These are phyloP conservation scores for Drosophila biarmipes DNA, from an alignment of 1,140 invertebrate genomes.

Conservation along the genomic window DNA sequence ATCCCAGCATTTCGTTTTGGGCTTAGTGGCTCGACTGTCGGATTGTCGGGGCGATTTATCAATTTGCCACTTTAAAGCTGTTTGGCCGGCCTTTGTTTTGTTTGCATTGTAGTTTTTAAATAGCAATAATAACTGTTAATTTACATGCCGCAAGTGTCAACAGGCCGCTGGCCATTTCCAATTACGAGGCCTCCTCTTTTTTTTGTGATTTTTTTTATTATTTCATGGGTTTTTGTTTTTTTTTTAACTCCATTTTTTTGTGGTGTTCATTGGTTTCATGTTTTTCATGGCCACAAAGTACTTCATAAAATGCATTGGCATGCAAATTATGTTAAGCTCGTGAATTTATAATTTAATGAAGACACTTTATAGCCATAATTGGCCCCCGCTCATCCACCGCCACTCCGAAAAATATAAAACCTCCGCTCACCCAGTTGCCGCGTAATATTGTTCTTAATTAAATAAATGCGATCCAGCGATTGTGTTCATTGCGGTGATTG, in stretches of 20 bases:
- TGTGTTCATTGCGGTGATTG: slow-evolving; percentile 61
- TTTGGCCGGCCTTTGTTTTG: slow-evolving; percentile 20
- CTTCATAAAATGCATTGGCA: slow-evolving; percentile 77
- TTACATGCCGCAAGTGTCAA: slow-evolving; percentile 79
- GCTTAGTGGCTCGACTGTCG: slow-evolving; percentile 43
- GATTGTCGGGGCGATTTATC: slow-evolving; percentile 62
- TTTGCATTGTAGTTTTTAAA: slow-evolving; percentile 46
- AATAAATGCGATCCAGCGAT: slow-evolving; percentile 76
- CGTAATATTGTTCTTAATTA: slow-evolving; percentile 81
- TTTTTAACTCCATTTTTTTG: slow-evolving; percentile 14
- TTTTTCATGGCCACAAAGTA: slow-evolving; percentile 74
- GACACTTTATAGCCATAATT: slow-evolving; percentile 82
- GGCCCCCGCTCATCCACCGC: slow-evolving; percentile 39
- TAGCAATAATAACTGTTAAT: slow-evolving; percentile 74
- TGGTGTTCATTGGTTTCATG: slow-evolving; percentile 34
- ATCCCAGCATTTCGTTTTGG: slow-evolving; percentile 46
- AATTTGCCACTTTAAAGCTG: slow-evolving; percentile 75
- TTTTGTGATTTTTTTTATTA: slow-evolving; percentile 33
- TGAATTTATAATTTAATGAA: slow-evolving; percentile 83
- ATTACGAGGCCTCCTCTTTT: slow-evolving; percentile 49
- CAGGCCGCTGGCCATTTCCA: slow-evolving; percentile 70
- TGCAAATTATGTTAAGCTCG: slow-evolving; percentile 81
- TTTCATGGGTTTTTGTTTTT: slow-evolving; percentile 7
- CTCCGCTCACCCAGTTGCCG: slow-evolving; percentile 25
- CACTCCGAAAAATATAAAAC: background rate